Evolutionary conservation across 2,888 invertebrate species (phyloP), one percentile per base, ranked within the genome.

Genomic region (Empis stercorea): DNA sequence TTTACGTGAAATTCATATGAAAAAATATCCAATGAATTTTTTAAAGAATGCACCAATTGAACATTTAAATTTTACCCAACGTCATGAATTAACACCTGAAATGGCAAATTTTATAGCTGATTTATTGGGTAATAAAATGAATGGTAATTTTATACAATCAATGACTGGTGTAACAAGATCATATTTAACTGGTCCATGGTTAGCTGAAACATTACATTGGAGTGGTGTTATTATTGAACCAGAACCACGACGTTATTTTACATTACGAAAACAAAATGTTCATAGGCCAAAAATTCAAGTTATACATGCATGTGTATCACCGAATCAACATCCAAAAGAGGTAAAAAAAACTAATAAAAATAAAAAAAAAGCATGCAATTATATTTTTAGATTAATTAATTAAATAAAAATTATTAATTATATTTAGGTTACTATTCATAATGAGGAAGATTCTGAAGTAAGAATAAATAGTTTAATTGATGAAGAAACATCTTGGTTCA

Each of bases 221-320:
- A 73, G 73, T 57, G 88, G 88, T 2, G 71, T 87, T 16, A 73
- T 83, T 44, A 78, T 84, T 44, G 80, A 88, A 54, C 85, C 87
- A 0, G 84, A 87, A 56, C 80, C 87, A 0, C 65, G 78, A n/a
- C 83, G 83, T 70, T 88, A 78, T 71, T 79, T 84, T 49, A 74
- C 74, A 50, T 66, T 85, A 56, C 67, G 80, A 16, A 67, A 73
- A 47, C 76, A 77, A 55, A 76, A 76, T 57, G 71, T 68, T 55
- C 73, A 65, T 55, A 71, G 76, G 52, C 72, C 75, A 45, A 75
- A 73, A 54, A 75, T 79, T 37, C 74, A 80, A 59, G 79, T 71
- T 57, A 75, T 84, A 53, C 86, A 87, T 61, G 87, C 87, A 45
- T 89, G 88, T 55, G 75, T 89, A 49, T 87, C 86, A 60, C 79